These are phyloP conservation scores for Heliconius hortense DNA, from an alignment of 2,888 invertebrate species.

Conservation along the genomic window DNA sequence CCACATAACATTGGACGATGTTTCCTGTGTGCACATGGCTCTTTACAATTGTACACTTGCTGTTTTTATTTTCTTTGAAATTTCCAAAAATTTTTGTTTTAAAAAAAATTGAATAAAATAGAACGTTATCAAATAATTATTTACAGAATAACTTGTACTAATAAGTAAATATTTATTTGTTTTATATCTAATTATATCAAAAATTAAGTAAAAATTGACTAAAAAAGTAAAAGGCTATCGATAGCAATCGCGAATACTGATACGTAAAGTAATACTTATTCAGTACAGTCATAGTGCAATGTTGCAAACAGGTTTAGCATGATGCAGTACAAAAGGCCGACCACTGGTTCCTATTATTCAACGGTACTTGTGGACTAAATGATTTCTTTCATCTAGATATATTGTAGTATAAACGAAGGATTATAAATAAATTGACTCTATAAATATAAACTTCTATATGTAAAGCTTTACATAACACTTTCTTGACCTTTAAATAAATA, in stretches of 20 bases:
- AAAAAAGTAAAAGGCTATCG: neutral
- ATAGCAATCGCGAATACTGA: neutral
- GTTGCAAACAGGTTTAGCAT: conserved; percentile 70
- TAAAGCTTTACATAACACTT: conserved; percentile 47
- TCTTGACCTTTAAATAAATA: conserved; percentile 17
- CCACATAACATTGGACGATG: conserved; percentile 41
- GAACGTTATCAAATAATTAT: neutral
- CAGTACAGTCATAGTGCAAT: conserved; percentile 53
- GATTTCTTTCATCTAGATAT: conserved; percentile 15
- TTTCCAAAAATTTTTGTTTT: neutral
- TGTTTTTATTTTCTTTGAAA: neutral
- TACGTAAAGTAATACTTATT: conserved; percentile 13
- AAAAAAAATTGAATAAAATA: neutral
- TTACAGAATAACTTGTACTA: neutral
- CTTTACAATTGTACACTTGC: neutral
- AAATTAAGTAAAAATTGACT: neutral
- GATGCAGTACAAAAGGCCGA: conserved; percentile 54
- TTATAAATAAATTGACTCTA: neutral
- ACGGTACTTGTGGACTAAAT: conserved; percentile 40
- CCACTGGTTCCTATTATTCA: conserved; percentile 42
- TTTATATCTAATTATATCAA: neutral
- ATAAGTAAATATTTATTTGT: neutral
- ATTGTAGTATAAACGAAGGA: neutral
- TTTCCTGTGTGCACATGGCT: conserved; percentile 38
- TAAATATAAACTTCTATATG: conserved; percentile 1